phyloP scores from a whole-genome alignment of 35 echinoderm and acorn worm species.

The Lytechinus pictus region DNA sequence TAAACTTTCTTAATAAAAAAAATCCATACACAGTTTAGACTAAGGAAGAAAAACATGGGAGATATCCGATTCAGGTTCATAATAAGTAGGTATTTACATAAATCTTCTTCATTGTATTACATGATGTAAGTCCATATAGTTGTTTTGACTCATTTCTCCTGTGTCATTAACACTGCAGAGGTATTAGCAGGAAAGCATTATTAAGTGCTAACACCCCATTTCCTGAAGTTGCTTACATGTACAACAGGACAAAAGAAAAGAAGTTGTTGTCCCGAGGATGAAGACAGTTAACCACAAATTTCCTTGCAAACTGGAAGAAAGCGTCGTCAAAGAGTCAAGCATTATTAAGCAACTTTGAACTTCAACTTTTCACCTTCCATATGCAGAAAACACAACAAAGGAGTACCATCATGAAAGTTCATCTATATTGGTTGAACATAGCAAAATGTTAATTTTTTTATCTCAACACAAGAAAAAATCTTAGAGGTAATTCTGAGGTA shows the following conservation, averaged over 20 bases:
- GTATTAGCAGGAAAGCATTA: background rate
- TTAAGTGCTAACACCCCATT: background rate
- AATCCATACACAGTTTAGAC: no score
- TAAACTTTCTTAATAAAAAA: no score
- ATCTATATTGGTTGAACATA: no score
- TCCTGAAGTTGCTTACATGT: background rate
- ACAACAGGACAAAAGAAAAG: background rate
- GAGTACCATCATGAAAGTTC: no score
- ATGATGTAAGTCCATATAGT: background rate
- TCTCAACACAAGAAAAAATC: no score
- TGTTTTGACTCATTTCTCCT: background rate
- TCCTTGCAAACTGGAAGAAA: background rate
- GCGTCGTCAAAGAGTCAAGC: background rate
- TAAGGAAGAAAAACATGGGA: no score
- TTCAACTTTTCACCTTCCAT: background rate
- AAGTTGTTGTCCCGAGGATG: background rate
- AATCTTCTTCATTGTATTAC: background rate
- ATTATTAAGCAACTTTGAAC: background rate
- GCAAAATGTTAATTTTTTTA: no score
- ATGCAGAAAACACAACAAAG: background rate
- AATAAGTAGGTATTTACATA: no score
- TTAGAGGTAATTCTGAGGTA: no score
- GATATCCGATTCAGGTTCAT: no score
- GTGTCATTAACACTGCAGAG: background rate
- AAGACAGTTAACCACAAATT: background rate